phyloP scores from a whole-genome alignment of 2,113 vertebrate species.

The Coregonus clupeaformis region DNA sequence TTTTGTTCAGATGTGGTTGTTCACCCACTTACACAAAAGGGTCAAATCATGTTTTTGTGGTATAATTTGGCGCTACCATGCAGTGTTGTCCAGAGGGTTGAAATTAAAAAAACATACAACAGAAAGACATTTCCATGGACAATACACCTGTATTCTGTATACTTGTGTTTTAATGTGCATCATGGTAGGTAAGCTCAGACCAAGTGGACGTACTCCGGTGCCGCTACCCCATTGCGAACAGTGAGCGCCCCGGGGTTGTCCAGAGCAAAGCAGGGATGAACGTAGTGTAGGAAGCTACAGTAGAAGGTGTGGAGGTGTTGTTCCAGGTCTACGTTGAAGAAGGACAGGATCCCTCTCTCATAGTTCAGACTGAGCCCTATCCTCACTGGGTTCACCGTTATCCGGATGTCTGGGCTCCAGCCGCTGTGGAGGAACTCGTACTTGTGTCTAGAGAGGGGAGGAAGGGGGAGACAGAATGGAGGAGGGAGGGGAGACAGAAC shows the following conservation, averaged over 20 bases:
- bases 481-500: too few species aligned
- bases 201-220: conserved; percentile 55
- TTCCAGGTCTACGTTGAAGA: conserved; percentile 83
- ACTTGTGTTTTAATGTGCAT: too few species aligned
- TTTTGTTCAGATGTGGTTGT: too few species aligned
- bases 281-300: conserved; percentile 73
- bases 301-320: conserved; percentile 89
- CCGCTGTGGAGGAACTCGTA: conserved; percentile 87
- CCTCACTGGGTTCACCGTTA: conserved; percentile 67
- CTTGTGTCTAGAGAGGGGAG: conserved; percentile 76
- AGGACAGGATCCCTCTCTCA: conserved; percentile 76
- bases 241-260: conserved; percentile 83
- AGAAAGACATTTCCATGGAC: too few species aligned
- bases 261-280: conserved; percentile 90
- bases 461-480: neutral
- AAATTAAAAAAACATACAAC: too few species aligned
- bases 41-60: too few species aligned
- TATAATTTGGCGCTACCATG: too few species aligned
- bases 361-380: conserved; percentile 88
- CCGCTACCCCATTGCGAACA: conserved; percentile 74
- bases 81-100: too few species aligned
- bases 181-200: neutral
- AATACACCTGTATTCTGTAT: too few species aligned
- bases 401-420: conserved; percentile 74
- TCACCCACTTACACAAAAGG: too few species aligned